phyloP scores from a whole-genome alignment of 2,797 vertebrate species.

The Centropyge bicolor region DNA sequence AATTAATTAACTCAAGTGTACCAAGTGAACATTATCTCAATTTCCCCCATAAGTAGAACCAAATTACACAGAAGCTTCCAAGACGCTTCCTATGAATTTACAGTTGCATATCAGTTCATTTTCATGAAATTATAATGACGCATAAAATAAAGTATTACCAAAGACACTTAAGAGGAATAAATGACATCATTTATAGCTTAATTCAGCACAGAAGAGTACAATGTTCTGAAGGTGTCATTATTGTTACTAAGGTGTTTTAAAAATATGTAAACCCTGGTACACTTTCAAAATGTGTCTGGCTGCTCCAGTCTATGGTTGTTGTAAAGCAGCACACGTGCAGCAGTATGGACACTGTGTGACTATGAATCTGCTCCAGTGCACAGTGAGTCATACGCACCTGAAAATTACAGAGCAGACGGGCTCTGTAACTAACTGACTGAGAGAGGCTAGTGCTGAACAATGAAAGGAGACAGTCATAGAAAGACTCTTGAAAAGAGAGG shows the following conservation, averaged over 20 bases:
- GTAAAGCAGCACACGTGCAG: conserved; percentile 56
- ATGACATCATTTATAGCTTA: not conserved
- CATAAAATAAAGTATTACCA: not conserved
- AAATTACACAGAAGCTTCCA: not conserved
- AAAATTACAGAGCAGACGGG: conserved; percentile 56
- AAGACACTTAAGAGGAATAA: not conserved
- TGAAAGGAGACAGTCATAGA: conserved; percentile 12
- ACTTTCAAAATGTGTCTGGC: not conserved
- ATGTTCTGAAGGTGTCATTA: not conserved
- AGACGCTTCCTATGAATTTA: not conserved
- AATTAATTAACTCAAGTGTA: not conserved
- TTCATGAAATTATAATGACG: not conserved
- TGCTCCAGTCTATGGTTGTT: conserved; percentile 22
- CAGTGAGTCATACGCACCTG: conserved; percentile 69
- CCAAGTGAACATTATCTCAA: not conserved
- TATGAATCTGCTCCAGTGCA: conserved; percentile 46
- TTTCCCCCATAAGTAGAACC: not conserved
- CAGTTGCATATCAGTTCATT: not conserved
- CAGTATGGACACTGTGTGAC: conserved; percentile 23
- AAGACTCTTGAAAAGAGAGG: conserved; percentile 22
- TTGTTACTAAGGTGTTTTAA: not conserved
- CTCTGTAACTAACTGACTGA: conserved; percentile 31
- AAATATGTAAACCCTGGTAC: not conserved
- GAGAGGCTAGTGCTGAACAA: conserved; percentile 21
- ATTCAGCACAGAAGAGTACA: not conserved